These are phyloP conservation scores for Globodera ellingtonae DNA, from an alignment of 1,140 invertebrate species.

Conservation along the genomic window DNA sequence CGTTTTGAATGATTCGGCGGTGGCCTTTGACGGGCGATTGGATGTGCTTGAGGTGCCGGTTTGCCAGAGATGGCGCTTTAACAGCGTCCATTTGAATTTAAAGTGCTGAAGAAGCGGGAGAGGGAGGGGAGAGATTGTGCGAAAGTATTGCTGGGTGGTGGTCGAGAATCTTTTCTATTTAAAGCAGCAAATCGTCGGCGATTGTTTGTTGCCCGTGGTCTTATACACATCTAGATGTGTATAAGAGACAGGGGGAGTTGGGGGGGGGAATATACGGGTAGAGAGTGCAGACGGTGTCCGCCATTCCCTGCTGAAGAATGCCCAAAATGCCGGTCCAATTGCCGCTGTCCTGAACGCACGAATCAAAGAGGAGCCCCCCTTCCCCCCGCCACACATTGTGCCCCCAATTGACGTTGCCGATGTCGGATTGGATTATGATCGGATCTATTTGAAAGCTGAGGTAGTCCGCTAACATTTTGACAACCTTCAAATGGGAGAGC, in stretches of 20 bases:
- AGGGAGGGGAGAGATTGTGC: background rate
- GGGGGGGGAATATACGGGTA: constrained; percentile 31
- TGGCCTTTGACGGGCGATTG: background rate
- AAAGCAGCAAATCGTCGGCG: background rate
- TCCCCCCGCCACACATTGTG: constrained; percentile 25
- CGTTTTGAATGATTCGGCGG: background rate
- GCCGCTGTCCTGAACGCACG: constrained; percentile 31
- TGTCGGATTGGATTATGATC: constrained; percentile 36
- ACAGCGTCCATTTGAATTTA: background rate
- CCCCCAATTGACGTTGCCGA: constrained; percentile 44
- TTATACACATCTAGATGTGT: no score
- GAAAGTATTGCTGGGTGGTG: background rate
- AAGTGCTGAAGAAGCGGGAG: background rate
- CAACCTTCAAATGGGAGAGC: constrained; percentile 3
- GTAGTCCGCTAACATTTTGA: constrained; percentile 40
- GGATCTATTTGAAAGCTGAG: constrained; percentile 34
- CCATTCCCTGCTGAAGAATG: constrained; percentile 38
- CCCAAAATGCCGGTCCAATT: constrained; percentile 50
- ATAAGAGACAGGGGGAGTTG: no score
- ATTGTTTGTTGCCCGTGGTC: background rate
- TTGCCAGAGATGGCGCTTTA: background rate
- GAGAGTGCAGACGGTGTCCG: constrained; percentile 42
- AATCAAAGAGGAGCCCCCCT: background rate
- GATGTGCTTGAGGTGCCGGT: background rate
- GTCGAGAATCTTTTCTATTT: background rate